These are phyloP conservation scores for Leucopsar rothschildi DNA, from an alignment of 2,113 vertebrate species.

Conservation along the genomic window DNA sequence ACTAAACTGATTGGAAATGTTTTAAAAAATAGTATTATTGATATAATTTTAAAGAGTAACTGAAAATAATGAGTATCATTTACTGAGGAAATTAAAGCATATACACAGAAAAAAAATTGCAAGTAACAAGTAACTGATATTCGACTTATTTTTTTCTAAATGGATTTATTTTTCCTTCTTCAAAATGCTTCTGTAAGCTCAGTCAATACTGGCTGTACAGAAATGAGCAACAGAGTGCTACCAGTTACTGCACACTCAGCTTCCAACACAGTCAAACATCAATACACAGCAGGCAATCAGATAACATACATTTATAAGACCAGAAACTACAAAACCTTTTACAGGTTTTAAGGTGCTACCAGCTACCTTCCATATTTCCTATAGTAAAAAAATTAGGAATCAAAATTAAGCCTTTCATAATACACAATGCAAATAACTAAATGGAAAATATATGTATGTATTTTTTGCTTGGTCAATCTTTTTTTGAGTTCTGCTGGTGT, in stretches of 20 bases:
- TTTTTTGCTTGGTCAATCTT: background rate
- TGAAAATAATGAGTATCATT: background rate
- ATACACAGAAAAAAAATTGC: background rate
- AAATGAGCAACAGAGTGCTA: background rate
- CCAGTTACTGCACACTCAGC: background rate
- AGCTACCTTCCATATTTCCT: background rate
- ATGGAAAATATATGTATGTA: background rate
- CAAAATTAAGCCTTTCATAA: background rate
- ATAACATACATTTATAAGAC: background rate
- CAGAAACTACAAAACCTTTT: background rate
- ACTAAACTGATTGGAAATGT: background rate
- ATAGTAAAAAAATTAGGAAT: background rate
- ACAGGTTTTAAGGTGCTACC: background rate
- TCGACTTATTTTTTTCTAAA: background rate
- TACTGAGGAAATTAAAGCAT: background rate
- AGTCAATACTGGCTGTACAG: background rate
- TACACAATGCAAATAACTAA: background rate
- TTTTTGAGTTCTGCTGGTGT: background rate
- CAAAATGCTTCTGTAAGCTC: background rate
- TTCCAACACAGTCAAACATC: background rate
- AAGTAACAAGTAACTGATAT: background rate
- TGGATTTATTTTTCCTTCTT: background rate
- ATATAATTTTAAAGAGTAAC: background rate
- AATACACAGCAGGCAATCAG: background rate
- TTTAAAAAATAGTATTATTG: background rate